phyloP scores from a whole-genome alignment of 2,113 vertebrate genomes.

The Notarius quadriscutis region DNA sequence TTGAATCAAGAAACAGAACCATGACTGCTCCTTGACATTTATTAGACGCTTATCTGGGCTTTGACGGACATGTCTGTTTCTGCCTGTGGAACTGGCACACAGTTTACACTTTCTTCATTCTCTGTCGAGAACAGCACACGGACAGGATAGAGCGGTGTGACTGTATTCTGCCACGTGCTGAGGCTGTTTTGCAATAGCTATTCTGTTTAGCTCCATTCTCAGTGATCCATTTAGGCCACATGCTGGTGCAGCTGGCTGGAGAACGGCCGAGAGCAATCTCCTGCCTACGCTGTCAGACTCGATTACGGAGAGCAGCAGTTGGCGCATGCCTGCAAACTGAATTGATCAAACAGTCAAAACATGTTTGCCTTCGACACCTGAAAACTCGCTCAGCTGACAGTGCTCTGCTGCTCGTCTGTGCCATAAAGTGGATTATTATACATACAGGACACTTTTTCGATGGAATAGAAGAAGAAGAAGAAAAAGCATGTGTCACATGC shows the following conservation, averaged over 20 bases:
- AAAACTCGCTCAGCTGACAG: conserved; percentile 28
- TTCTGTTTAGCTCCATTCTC: conserved; percentile 34
- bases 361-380: conserved; percentile 16
- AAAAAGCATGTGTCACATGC: no score
- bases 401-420: neutral
- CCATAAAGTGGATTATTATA: neutral
- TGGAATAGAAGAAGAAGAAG: no score
- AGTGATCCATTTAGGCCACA: neutral
- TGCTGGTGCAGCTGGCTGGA: neutral
- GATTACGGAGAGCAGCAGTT: conserved; percentile 11
- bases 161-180: neutral
- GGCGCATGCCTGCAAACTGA: conserved; percentile 34
- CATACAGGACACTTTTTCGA: no score
- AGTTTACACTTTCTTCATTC: neutral
- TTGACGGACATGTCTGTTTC: neutral
- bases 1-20: neutral
- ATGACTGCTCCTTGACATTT: neutral
- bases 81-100: neutral
- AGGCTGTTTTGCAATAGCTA: neutral
- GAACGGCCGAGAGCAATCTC: neutral
- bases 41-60: neutral
- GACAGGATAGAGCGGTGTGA: neutral
- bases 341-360: conserved; percentile 28
- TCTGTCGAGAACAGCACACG: neutral
- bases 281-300: neutral